Evolutionary conservation across 2,888 invertebrate genomes (phyloP), one percentile per base, ranked within the genome.

Genomic region (Catocala sponsa): DNA sequence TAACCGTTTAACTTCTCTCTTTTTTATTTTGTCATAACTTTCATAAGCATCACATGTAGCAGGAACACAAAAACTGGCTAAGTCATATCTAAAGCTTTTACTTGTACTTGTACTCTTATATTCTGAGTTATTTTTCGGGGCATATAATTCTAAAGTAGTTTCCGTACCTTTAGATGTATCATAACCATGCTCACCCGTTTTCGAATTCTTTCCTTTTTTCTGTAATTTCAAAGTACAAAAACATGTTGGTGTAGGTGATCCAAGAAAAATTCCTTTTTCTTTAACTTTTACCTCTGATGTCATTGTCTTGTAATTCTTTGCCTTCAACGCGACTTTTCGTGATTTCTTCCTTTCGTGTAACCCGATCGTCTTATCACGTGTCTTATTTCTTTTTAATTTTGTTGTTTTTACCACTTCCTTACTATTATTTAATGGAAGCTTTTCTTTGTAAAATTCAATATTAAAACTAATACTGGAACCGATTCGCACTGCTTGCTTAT

Each of bases 171-270:
- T 54, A 13, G 43, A 33, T 2, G 11, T 48, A 5, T 41, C 6
- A 9, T 48, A 32, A 11, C 9, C 47, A 10, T 58, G 49, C 48
- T 68, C 35, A 4, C 58, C 12, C 6, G 35, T 6, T 9, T 25
- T 56, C 5, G 4, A 9, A 43, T 43, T 51, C 43, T 68, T 62
- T 7, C 33, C 64, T 25, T 68, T 68, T 25, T 59, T 68, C 47
- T 62, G 54, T 33, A 74, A 55, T 13, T 66, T 74, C 0, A 70
- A 55, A 10, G 59, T 56, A 63, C 65, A 68, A 35, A 70, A 64
- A 66, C 63, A 77, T 59, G 35, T 58, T 52, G 68, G 66, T 6
- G 68, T 54, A 12, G 53, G 42, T 10, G 77, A 63, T 44, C 60
- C 53, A 35, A 68, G 15, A 44, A 41, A 50, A 35, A 33, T 55